Percentiles rank a stretch among this genome's conserved stretches.
Evolutionary conservation across 92 coral and sea anemone species (phyloP).

Genomic region (Porites lobata): DNA sequence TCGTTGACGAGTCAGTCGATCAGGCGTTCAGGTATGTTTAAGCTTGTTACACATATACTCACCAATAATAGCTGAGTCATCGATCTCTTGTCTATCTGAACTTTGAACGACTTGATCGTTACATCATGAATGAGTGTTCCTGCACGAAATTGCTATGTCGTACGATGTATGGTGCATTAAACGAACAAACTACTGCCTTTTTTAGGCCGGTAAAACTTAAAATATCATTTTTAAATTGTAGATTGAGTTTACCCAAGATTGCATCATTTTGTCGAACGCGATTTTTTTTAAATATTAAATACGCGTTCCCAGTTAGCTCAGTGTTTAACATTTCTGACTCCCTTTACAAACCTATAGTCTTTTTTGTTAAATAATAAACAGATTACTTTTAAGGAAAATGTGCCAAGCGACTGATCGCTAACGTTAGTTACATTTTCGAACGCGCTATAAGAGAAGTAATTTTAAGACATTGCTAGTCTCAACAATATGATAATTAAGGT

Average conservation of each 20-base stretch:
- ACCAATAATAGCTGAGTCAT: constrained; percentile 27
- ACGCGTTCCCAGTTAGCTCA: too few species aligned
- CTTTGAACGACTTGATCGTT: neutral
- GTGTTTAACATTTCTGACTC: too few species aligned
- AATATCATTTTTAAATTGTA: too few species aligned
- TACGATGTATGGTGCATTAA: neutral
- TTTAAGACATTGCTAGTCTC: neutral
- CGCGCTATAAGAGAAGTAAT: too few species aligned
- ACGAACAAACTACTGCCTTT: neutral
- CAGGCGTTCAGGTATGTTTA: constrained; percentile 1
- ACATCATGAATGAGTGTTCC: neutral
- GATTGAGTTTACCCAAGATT: neutral
- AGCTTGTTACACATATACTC: neutral
- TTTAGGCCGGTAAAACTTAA: neutral
- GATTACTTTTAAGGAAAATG: neutral
- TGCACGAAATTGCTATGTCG: neutral
- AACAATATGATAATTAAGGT: neutral
- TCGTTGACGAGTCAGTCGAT: neutral
- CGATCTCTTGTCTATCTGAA: neutral
- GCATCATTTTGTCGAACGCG: neutral
- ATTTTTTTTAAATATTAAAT: too few species aligned
- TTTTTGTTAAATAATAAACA: too few species aligned
- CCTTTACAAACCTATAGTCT: too few species aligned
- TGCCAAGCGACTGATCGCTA: neutral
- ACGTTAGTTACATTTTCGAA: neutral